Base-by-base conservation (phyloP, 1,140 invertebrate genomes). In the Argopecten irradians region DNA sequence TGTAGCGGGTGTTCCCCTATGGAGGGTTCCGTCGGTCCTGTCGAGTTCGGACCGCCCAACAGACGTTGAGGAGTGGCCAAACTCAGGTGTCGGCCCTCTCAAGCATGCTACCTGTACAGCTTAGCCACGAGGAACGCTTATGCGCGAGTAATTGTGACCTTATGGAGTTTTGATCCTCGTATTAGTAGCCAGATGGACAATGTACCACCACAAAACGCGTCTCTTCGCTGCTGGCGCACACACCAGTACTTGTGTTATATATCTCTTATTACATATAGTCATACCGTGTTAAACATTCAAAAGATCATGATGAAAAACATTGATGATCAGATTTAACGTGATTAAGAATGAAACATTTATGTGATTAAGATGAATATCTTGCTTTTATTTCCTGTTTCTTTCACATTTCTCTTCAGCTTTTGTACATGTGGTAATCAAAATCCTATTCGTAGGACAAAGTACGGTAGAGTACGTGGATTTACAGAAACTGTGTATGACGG, bases 281-380 rank as follows among this genome's bases (percentile, higher is more conserved):
- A 22, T 71, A 71, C 55, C 8, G 8, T 28, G 55, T 71, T 71
- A n/a, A 71, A 28, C 55, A 71, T 71, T 71, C 55, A 71, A 71
- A 71, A 7, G 55, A 71, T 28, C n/a, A 71, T 28, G 14, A 71
- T 71, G 55, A 71, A 71, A 71, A 71, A 28, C n/a, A 28, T 71
- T 28, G 55, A 71, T 71, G 55, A 39, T 39, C 36, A 39, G 36
- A 39, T 8, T 39, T 5, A 39, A 39, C 36, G 36, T 39, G 36
- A 39, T n/a, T 71, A 28, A 71, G 55, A 71, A 71, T 71, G 55
- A 71, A 71, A 71, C 55, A 71, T 71, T 71, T n/a, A n/a, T 71
- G 55, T 71, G 55, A 71, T 28, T 71, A 71, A 71, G 55, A 71
- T 71, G 55, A 71, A 71, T 71, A 71, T 71, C 55, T 71, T 71